A percentile compares a stretch with the other conserved stretches of the same genome.
Conservation (phyloP, 2,113 vertebrate species). For the Mastomys coucha region DNA sequence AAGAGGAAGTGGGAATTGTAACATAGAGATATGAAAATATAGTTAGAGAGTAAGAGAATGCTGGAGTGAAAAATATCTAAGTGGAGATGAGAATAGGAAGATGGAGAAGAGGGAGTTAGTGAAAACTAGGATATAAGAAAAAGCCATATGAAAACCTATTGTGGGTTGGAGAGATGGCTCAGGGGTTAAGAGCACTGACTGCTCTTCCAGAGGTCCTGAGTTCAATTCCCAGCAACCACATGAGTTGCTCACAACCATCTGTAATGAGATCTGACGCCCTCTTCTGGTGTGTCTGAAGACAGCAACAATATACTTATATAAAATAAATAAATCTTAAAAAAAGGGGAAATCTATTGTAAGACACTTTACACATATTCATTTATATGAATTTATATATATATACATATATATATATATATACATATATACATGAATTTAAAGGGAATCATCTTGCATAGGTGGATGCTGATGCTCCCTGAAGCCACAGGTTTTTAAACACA, state of each 20-base stretch:
- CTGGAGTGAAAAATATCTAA: neutral
- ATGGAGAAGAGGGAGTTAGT: neutral
- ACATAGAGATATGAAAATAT: neutral
- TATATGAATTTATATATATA: no score
- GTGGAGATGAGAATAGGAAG: neutral
- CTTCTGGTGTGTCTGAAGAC: no score
- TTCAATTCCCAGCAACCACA: no score
- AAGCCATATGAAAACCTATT: neutral
- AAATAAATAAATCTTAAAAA: no score
- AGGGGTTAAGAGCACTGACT: no score
- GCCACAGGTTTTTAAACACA: neutral
- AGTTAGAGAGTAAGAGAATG: neutral
- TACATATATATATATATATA: neutral
- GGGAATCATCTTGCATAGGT: no score
- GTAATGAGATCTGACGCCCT: no score
- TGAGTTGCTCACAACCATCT: no score
- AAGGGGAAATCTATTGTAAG: neutral
- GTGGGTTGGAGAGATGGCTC: no score
- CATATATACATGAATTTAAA: neutral
- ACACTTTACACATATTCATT: neutral
- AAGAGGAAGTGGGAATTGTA: no score
- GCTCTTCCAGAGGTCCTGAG: no score
- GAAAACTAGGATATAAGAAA: neutral
- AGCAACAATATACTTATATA: no score
- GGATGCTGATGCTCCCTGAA: neutral